These are phyloP conservation scores for Sminthopsis crassicaudata DNA, from an alignment of 2,113 vertebrate genomes.

Conservation along the genomic window DNA sequence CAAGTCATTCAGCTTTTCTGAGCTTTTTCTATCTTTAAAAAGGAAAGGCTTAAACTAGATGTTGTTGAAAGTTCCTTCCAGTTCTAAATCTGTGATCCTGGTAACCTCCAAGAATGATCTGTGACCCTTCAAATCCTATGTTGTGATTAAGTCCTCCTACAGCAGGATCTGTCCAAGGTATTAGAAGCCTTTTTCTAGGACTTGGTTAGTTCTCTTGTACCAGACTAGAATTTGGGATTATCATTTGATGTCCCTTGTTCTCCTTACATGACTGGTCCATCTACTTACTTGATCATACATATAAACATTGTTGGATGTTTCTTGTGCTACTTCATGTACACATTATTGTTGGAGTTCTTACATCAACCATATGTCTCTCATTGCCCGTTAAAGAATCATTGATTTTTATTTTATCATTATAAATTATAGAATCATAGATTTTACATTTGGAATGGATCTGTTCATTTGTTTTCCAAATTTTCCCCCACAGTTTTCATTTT, in stretches of 20 bases:
- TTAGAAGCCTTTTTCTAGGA: not conserved
- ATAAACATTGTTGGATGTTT: not conserved
- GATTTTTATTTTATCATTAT: not conserved
- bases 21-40: not conserved
- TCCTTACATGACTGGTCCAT: not conserved
- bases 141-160: not conserved
- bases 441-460: not conserved
- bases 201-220: not conserved
- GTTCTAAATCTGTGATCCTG: not conserved
- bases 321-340: not conserved
- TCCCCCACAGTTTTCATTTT: not conserved
- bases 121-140: not conserved
- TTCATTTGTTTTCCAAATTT: not conserved
- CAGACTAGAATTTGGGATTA: not conserved
- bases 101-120: too few relatives aligned
- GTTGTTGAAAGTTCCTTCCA: not conserved
- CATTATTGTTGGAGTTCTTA: not conserved
- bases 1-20: not conserved
- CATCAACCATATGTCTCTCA: not conserved
- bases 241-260: not conserved
- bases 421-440: not conserved
- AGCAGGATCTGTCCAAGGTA: not conserved
- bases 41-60: not conserved
- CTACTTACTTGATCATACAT: not conserved
- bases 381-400: not conserved